Evolutionary conservation across 35 echinoderm and acorn worm species (phyloP).

Genomic region (Ophioderma brevispina): DNA sequence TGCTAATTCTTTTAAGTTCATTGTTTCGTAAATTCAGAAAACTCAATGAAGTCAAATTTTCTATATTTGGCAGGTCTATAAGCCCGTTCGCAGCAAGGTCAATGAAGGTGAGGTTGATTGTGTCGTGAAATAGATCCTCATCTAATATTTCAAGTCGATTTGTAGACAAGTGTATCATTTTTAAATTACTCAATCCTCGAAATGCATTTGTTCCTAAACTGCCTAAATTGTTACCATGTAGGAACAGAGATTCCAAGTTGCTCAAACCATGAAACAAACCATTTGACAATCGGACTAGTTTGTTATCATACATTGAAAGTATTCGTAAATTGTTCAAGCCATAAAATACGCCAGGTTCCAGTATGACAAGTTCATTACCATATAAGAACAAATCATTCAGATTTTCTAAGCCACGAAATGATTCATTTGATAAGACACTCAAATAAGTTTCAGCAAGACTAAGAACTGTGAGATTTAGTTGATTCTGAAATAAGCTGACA

Average conservation of each 20-base stretch:
- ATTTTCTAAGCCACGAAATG: not conserved
- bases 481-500: too few species aligned
- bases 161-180: not conserved
- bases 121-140: not conserved
- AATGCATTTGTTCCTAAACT: not conserved
- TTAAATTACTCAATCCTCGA: not conserved
- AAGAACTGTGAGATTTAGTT: too few species aligned
- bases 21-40: not conserved
- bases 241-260: not conserved
- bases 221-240: not conserved
- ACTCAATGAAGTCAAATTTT: not conserved
- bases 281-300: not conserved
- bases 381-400: not conserved
- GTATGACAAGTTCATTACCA: not conserved
- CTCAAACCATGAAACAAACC: not conserved
- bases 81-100: not conserved
- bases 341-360: not conserved
- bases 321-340: not conserved
- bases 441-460: not conserved
- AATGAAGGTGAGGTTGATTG: not conserved
- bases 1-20: not conserved
- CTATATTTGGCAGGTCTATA: not conserved
- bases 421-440: not conserved
- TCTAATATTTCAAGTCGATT: not conserved
- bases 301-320: not conserved